These are phyloP conservation scores for Epicauta chinensis DNA, from an alignment of 1,140 invertebrate genomes.

Conservation along the genomic window DNA sequence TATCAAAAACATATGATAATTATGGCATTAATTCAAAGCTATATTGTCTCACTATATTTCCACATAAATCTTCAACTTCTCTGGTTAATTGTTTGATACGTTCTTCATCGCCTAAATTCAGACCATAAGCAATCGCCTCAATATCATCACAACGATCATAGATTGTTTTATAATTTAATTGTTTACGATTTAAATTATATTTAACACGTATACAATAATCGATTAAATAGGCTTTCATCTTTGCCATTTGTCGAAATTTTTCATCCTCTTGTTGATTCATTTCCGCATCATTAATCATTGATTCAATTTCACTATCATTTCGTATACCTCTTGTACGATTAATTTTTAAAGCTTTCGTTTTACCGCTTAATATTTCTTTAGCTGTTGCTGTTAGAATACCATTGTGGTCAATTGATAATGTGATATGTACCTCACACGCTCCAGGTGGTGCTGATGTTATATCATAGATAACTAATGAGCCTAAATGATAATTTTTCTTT, in stretches of 20 bases:
- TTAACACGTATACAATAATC: neutral
- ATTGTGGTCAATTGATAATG: neutral
- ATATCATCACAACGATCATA: too few relatives aligned
- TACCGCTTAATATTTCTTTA: neutral
- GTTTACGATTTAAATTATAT: neutral
- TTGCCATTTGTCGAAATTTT: neutral
- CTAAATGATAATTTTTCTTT: neutral
- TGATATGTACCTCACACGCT: neutral
- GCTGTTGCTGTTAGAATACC: slow-evolving; percentile 2
- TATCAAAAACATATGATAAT: too few relatives aligned
- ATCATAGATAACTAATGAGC: neutral
- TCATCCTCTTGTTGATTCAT: neutral
- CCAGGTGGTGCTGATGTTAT: neutral
- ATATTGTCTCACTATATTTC: too few relatives aligned
- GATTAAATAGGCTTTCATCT: neutral
- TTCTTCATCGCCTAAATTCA: too few relatives aligned
- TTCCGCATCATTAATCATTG: neutral
- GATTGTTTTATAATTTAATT: neutral
- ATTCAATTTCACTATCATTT: neutral
- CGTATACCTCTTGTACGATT: neutral
- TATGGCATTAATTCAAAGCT: too few relatives aligned
- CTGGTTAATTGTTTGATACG: too few relatives aligned
- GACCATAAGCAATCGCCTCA: too few relatives aligned
- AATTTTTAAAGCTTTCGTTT: neutral
- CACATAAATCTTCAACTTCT: too few relatives aligned